phyloP scores from a whole-genome alignment of 2,888 invertebrate species.

The Plebejus anna region DNA sequence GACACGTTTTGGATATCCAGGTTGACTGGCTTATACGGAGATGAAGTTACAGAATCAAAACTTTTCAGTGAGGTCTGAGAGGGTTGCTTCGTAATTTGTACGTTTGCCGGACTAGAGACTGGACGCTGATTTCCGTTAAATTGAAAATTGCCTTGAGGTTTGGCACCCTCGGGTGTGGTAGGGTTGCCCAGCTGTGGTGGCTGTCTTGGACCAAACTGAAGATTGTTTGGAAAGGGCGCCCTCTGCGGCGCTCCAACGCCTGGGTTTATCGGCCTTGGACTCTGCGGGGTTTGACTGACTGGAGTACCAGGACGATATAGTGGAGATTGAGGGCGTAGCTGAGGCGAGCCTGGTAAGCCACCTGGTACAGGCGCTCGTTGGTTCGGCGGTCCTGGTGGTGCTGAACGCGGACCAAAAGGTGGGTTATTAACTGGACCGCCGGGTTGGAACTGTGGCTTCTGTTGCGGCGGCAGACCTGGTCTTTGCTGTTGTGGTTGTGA shows the following conservation, averaged over 20 bases:
- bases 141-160: conserved; percentile 50
- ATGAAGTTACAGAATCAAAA: conserved; percentile 54
- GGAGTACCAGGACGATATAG: conserved; percentile 60
- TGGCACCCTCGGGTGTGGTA: conserved; percentile 61
- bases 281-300: conserved; percentile 59
- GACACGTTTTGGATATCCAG: conserved; percentile 66
- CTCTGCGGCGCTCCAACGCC: conserved; percentile 60
- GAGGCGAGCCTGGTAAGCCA: conserved; percentile 54
- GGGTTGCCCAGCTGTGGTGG: conserved; percentile 54
- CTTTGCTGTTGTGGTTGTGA: conserved; percentile 51
- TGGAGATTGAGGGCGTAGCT: conserved; percentile 53
- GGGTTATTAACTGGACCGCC: conserved; percentile 64
- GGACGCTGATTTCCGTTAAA: conserved; percentile 56
- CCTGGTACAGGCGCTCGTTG: conserved; percentile 55
- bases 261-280: conserved; percentile 55
- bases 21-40: conserved; percentile 66
- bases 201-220: conserved; percentile 74
- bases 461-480: conserved; percentile 52
- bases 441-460: conserved; percentile 68
- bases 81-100: conserved; percentile 63
- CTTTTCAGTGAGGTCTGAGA: conserved; percentile 65
- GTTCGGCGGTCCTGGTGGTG: conserved; percentile 48
- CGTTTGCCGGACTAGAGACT: conserved; percentile 47
- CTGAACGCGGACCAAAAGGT: conserved; percentile 52
- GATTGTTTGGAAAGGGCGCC: conserved; percentile 68